phyloP scores from a whole-genome alignment of 53 echinoderm and acorn worm genomes.

The Paracentrotus lividus region DNA sequence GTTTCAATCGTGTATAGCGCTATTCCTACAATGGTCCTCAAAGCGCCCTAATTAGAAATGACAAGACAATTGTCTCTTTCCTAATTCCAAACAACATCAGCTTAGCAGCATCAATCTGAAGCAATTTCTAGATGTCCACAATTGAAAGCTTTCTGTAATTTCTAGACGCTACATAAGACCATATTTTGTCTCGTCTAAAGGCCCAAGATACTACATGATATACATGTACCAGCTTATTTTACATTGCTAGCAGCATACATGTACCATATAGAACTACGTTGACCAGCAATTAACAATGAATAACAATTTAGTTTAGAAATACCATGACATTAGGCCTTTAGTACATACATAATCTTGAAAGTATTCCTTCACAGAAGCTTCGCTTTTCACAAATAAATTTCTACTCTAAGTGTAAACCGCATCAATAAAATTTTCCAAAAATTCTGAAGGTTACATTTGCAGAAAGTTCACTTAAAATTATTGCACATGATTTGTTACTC shows the following conservation, averaged over 20 bases:
- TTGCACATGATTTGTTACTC: slow-evolving; percentile 65
- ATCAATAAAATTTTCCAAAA: slow-evolving; percentile 33
- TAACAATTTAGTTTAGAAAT: slow-evolving; percentile 2
- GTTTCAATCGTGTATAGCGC: too few relatives aligned
- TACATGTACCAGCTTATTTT: background rate
- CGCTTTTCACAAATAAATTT: slow-evolving; percentile 11
- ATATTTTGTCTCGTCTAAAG: background rate
- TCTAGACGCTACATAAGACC: background rate
- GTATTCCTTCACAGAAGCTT: slow-evolving; percentile 23
- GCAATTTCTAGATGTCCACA: background rate
- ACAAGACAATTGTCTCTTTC: background rate
- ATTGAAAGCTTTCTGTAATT: too few relatives aligned
- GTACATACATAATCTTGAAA: background rate
- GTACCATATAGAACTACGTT: background rate
- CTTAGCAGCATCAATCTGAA: background rate
- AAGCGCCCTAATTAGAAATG: background rate
- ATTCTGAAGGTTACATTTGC: slow-evolving; percentile 62
- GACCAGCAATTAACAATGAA: slow-evolving; percentile 35
- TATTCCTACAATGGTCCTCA: too few relatives aligned
- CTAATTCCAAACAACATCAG: background rate
- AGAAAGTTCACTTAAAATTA: slow-evolving; percentile 64
- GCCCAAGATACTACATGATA: background rate
- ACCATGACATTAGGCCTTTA: slow-evolving; percentile 4
- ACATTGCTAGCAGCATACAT: background rate
- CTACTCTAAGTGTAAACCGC: slow-evolving; percentile 7